Conservation (phyloP, 1,140 invertebrate genomes). For the Semibalanus balanoides region DNA sequence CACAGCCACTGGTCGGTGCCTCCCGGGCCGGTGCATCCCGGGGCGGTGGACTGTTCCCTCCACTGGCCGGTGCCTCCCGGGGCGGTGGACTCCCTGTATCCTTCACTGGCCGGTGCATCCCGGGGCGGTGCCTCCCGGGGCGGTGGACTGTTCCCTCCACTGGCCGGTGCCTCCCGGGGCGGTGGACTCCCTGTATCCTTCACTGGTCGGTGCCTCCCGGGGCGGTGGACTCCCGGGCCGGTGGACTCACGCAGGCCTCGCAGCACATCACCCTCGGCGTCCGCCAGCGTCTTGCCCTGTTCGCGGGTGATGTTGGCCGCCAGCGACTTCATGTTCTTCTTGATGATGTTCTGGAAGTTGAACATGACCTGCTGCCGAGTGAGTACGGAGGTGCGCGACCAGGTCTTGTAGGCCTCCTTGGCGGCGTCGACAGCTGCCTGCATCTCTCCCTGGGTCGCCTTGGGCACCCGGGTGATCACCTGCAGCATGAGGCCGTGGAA, state of each 20-base stretch:
- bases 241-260: conserved; percentile 56
- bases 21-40: too few species aligned
- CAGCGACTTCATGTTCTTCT: conserved; percentile 63
- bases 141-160: too few species aligned
- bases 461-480: conserved; percentile 69
- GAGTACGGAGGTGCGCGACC: conserved; percentile 85
- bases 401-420: conserved; percentile 65
- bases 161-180: too few species aligned
- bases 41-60: too few species aligned
- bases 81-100: too few species aligned
- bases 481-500: conserved; percentile 20
- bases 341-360: conserved; percentile 65
- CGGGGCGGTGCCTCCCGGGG: too few species aligned
- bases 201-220: too few species aligned
- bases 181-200: too few species aligned
- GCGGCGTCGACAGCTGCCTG: conserved; percentile 71
- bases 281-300: conserved; percentile 92
- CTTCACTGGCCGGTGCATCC: too few species aligned
- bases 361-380: conserved; percentile 94
- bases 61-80: too few species aligned
- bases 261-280: conserved; percentile 96
- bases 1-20: too few species aligned
- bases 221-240: too few species aligned
- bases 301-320: conserved; percentile 86
- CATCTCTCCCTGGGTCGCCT: conserved; percentile 83